Evolutionary conservation across 1,140 invertebrate species (phyloP).

Genomic region (Halotydeus destructor): DNA sequence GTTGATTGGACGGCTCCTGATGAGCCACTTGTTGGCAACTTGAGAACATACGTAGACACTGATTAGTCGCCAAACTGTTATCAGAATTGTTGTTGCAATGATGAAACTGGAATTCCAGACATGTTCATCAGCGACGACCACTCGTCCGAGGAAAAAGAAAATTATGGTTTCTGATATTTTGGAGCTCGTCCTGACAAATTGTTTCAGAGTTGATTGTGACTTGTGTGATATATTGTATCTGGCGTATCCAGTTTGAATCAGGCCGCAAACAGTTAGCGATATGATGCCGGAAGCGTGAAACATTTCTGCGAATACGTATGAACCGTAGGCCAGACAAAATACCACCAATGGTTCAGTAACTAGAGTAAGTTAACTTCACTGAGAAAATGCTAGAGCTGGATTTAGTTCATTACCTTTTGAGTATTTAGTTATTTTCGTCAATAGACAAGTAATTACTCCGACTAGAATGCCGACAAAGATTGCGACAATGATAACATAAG

Average conservation of each 20-base stretch:
- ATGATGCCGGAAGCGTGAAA: conserved; percentile 39
- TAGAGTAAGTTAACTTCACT: conserved; percentile 13
- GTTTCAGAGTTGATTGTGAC: conserved; percentile 37
- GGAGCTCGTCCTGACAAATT: conserved; percentile 36
- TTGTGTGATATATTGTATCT: conserved; percentile 36
- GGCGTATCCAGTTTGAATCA: conserved; percentile 37
- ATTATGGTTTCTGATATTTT: conserved; percentile 36
- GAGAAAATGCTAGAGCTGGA: too few species aligned
- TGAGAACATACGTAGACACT: too few species aligned
- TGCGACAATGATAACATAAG: too few species aligned
- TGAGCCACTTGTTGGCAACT: conserved; percentile 23
- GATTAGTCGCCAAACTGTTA: conserved; percentile 32
- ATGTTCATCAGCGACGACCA: conserved; percentile 33
- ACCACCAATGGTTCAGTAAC: conserved; percentile 39
- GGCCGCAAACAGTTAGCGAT: conserved; percentile 18
- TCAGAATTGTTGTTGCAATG: conserved; percentile 31
- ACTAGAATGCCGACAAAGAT: conserved; percentile 33
- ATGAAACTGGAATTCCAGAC: conserved; percentile 35
- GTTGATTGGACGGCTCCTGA: too few species aligned
- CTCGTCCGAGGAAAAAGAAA: conserved; percentile 39
- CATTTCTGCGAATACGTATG: conserved; percentile 36
- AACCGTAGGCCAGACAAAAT: conserved; percentile 35
- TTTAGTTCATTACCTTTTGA: conserved; percentile 29
- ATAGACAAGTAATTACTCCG: conserved; percentile 34
- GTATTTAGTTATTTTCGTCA: conserved; percentile 36